Percentiles rank a stretch among this genome's conserved stretches.
phyloP scores from a whole-genome alignment of 1,140 invertebrate genomes.

The Nasonia longicornis region DNA sequence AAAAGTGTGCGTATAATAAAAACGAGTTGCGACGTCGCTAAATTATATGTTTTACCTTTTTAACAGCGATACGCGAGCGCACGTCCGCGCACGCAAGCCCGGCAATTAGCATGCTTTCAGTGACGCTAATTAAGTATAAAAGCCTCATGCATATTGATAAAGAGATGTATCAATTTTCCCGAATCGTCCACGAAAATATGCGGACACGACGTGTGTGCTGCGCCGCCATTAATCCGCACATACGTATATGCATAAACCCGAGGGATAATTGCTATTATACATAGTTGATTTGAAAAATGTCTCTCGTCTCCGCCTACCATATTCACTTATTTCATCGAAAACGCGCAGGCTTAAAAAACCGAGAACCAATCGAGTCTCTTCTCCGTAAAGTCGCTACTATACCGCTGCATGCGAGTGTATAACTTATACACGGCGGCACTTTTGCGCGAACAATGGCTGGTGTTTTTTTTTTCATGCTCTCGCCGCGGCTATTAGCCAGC shows the following conservation, averaged over 20 bases:
- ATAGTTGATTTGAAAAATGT: not conserved
- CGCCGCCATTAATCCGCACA: not conserved
- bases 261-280: not conserved
- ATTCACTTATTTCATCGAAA: not conserved
- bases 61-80: not conserved
- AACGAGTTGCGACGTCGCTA: no score
- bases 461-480: not conserved
- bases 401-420: not conserved
- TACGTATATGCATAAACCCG: no score
- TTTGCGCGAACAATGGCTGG: constrained; percentile 16
- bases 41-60: not conserved
- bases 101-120: not conserved
- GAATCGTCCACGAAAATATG: not conserved
- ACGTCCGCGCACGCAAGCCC: not conserved
- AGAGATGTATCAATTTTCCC: not conserved
- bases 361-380: not conserved
- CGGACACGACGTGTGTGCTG: not conserved
- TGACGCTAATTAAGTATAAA: not conserved
- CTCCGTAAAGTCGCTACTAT: not conserved
- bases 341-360: not conserved
- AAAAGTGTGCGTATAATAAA: not conserved
- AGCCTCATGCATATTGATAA: constrained; percentile 3
- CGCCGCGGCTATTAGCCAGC: not conserved
- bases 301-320: not conserved
- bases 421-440: not conserved